Base-by-base conservation (phyloP, 2,888 invertebrate species). In the Neocrepidodera transversa region DNA sequence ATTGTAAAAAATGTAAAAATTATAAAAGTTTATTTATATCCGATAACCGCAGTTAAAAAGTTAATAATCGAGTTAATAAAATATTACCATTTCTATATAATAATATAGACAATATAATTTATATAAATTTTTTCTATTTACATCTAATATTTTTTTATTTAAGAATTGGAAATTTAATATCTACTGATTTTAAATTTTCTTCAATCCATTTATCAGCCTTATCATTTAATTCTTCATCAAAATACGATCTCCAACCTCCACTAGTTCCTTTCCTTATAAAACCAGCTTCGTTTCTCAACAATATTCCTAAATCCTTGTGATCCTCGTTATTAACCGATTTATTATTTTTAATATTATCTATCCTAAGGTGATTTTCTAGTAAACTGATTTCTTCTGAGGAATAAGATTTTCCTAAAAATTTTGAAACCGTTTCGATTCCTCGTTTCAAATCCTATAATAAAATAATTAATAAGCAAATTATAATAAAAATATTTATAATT, bases 291-390 rank as follows among this genome's bases (percentile, higher is more conserved):
- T 82, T 83, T 1, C 81, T 75, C 45, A 82, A 81, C 1, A 85
- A 77, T 8, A 91, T 82, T 1, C 87, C 87, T 2, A 88, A 81
- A 1, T 84, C 83, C 67, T 82, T 83, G 74, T 90, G 82, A 47
- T 86, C 83, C 58, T 87, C 85, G 48, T 83, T 75, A 74, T 95
- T 95, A 0, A 93, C 89, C 4, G 90, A 87, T 45, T 87, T 85
- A 79, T 95, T 95, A 10, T 86, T 83, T 65, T 89, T 88, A 81
- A 97, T 96, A 75, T 87, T 91, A 7, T 88, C 84, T 63, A 97
- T 92, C 71, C 87, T 85, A 60, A 95, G 85, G 75, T 95, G 92
- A 5, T 88, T 79, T 7, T 85, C 83, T 2, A 96, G 80, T 14
- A 79, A 78, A 0, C 80, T 73, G 0, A 92, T 74, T 73, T 92